These are phyloP conservation scores for Chrysolina oricalcia DNA, from an alignment of 2,888 invertebrate genomes.

Conservation along the genomic window DNA sequence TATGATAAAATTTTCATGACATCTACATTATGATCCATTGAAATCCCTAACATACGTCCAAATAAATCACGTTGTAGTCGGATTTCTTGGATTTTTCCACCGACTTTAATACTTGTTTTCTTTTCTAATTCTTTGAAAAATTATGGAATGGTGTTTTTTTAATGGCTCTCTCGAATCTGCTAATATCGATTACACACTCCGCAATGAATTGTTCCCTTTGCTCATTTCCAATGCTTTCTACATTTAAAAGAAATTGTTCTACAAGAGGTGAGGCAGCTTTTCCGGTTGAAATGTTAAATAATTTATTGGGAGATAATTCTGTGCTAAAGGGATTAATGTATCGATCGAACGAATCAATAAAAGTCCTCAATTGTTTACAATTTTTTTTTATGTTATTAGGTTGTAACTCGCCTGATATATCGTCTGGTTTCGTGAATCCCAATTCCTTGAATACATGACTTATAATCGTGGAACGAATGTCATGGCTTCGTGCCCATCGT, in stretches of 20 bases:
- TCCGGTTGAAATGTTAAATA: conserved; percentile 5
- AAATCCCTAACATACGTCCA: no score
- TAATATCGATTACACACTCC: no score
- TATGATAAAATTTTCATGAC: no score
- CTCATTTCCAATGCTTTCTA: background rate
- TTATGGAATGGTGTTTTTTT: no score
- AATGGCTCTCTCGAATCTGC: no score
- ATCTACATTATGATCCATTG: no score
- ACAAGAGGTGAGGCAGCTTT: background rate
- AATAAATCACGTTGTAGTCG: no score
- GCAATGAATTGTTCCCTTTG: background rate
- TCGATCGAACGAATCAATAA: background rate
- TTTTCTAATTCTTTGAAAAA: no score
- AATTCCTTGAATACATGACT: conserved; percentile 2
- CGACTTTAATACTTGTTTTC: no score
- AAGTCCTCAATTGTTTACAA: background rate
- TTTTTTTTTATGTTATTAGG: background rate
- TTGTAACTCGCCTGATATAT: background rate
- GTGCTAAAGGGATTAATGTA: conserved; percentile 1
- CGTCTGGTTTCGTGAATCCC: background rate
- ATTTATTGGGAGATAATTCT: background rate
- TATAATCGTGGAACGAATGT: background rate
- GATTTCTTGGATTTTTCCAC: no score
- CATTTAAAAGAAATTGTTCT: background rate
- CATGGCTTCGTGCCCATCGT: conserved; percentile 6